phyloP scores from a whole-genome alignment of 2,113 vertebrate species.

The Ictalurus punctatus region DNA sequence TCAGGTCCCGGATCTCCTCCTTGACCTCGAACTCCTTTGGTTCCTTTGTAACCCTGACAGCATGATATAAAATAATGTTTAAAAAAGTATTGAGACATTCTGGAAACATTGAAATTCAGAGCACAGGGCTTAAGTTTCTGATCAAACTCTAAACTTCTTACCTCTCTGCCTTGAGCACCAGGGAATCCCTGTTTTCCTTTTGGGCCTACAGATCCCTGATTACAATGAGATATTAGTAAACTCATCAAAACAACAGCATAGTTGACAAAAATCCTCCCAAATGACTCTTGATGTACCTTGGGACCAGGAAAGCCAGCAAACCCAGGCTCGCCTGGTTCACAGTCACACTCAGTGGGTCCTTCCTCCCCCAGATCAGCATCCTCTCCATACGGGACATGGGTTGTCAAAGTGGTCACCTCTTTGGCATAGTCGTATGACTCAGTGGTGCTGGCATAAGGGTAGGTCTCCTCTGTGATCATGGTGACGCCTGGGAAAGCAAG shows the following conservation, averaged over 20 bases:
- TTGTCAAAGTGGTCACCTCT: constrained; percentile 67
- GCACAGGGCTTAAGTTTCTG: neutral
- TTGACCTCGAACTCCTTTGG: constrained; percentile 74
- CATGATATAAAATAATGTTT: neutral
- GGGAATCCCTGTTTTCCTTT: constrained; percentile 70
- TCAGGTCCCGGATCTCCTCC: constrained; percentile 72
- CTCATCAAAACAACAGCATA: neutral
- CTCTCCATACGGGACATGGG: constrained; percentile 62
- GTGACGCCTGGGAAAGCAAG: constrained; percentile 63
- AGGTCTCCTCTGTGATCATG: constrained; percentile 73
- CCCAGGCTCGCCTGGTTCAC: constrained; percentile 69
- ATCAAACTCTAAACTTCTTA: constrained; percentile 46
- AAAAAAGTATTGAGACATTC: neutral
- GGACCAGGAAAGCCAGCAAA: constrained; percentile 69
- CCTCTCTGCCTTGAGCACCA: constrained; percentile 75
- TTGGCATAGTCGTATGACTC: constrained; percentile 72
- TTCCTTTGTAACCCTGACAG: constrained; percentile 76
- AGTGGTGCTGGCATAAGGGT: constrained; percentile 64
- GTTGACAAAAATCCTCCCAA: neutral
- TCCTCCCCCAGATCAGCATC: constrained; percentile 52
- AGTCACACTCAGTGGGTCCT: constrained; percentile 66
- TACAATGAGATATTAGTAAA: constrained; percentile 16
- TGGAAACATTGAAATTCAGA: neutral
- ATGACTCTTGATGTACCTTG: constrained; percentile 61
- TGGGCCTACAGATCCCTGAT: constrained; percentile 72